Conservation (phyloP, 2,113 vertebrate species). For the Datnioides undecimradiatus region DNA sequence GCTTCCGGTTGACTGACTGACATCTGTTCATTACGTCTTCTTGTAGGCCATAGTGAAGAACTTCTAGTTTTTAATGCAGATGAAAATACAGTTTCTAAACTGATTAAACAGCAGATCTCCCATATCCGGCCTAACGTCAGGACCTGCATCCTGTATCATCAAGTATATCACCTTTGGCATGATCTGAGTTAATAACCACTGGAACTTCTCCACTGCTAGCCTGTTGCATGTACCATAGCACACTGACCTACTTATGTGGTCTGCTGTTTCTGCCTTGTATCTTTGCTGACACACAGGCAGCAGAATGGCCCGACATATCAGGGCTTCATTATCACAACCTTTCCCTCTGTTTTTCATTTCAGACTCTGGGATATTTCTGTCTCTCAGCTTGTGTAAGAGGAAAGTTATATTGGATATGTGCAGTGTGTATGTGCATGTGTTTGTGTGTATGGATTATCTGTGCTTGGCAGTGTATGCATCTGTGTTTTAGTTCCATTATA, state of each 20-base stretch:
- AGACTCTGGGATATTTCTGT: constrained; percentile 7
- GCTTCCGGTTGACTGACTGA: constrained; percentile 25
- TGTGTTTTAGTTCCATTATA: background rate
- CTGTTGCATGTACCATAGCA: constrained; percentile 54
- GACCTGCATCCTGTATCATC: constrained; percentile 5
- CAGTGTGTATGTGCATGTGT: background rate
- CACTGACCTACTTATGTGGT: constrained; percentile 74
- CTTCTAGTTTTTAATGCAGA: background rate
- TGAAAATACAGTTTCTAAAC: background rate
- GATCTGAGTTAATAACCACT: constrained; percentile 34
- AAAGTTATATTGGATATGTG: too few species aligned
- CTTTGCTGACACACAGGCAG: constrained; percentile 11
- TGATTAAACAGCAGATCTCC: background rate
- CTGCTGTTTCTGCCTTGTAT: constrained; percentile 38
- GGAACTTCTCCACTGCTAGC: constrained; percentile 22
- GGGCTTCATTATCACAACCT: background rate
- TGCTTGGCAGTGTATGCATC: background rate
- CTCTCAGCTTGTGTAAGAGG: constrained; percentile 13
- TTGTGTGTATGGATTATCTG: background rate
- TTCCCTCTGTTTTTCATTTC: constrained; percentile 7
- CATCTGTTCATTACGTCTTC: background rate
- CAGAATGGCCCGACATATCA: background rate
- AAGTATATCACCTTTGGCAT: background rate
- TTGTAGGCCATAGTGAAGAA: background rate
- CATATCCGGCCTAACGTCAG: too few species aligned